Percentiles rank a stretch among this genome's conserved stretches.
phyloP scores from a whole-genome alignment of 2,113 vertebrate genomes.

The Hippocampus zosterae region DNA sequence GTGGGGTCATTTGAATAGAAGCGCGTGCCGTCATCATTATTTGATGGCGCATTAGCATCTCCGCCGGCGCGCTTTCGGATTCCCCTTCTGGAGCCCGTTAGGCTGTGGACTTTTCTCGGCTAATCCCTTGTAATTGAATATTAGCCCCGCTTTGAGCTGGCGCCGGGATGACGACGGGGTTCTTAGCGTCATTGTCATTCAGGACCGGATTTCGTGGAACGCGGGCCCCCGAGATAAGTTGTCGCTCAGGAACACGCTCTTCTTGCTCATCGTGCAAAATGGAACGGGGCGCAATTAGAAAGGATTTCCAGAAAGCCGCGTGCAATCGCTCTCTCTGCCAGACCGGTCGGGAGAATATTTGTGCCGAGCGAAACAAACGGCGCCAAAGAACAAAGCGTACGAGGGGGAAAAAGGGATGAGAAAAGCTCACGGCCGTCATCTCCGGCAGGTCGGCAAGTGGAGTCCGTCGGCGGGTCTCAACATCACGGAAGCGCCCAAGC shows the following conservation, averaged over 20 bases:
- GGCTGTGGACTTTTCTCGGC: slow-evolving; percentile 53
- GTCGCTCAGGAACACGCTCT: not conserved
- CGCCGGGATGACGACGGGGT: slow-evolving; percentile 57
- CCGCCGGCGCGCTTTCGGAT: slow-evolving; percentile 32
- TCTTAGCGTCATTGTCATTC: slow-evolving; percentile 43
- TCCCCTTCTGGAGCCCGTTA: slow-evolving; percentile 49
- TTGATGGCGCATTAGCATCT: slow-evolving; percentile 43
- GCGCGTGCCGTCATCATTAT: slow-evolving; percentile 31
- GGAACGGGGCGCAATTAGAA: not conserved
- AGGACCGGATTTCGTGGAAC: slow-evolving; percentile 17
- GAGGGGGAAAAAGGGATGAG: too few relatives aligned
- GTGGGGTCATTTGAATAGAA: slow-evolving; percentile 43
- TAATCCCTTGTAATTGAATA: slow-evolving; percentile 74
- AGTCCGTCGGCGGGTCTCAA: slow-evolving; percentile 88
- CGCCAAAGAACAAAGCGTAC: too few relatives aligned
- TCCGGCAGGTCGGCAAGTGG: slow-evolving; percentile 93
- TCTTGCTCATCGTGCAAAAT: slow-evolving; percentile 62
- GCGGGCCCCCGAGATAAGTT: not conserved
- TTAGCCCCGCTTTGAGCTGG: slow-evolving; percentile 62
- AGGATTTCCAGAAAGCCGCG: not conserved
- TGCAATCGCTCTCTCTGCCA: not conserved
- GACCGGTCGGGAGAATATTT: too few relatives aligned
- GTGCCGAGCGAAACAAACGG: too few relatives aligned
- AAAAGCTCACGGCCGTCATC: slow-evolving; percentile 39
- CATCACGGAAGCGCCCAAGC: slow-evolving; percentile 88